Conservation (phyloP, 2,113 vertebrate species). For the Bucco capensis region DNA sequence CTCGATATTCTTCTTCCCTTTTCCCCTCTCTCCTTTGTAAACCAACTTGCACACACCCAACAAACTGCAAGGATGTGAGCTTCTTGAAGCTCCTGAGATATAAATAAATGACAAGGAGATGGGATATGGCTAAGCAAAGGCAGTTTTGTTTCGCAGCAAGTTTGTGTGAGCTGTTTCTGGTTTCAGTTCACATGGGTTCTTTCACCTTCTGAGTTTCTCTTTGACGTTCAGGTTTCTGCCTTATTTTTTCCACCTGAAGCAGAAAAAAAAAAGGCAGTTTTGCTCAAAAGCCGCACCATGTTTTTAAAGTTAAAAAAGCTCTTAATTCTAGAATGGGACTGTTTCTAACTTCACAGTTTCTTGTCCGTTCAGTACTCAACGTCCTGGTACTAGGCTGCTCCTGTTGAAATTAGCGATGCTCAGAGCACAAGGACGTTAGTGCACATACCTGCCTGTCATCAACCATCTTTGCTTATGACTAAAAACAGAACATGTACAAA, state of each 20-base stretch:
- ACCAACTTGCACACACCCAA: neutral
- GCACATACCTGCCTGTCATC: neutral
- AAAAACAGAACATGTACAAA: neutral
- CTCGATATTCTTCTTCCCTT: neutral
- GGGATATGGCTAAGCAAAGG: neutral
- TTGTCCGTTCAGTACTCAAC: neutral
- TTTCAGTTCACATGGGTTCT: constrained; percentile 67
- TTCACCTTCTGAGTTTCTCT: constrained; percentile 63
- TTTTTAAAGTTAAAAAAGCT: neutral
- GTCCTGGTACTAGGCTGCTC: neutral
- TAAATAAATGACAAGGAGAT: neutral
- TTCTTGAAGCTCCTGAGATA: neutral
- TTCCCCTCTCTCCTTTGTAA: neutral
- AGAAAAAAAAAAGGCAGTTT: neutral
- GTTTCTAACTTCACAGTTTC: neutral
- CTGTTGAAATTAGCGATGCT: neutral
- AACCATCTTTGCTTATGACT: neutral
- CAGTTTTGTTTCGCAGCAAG: constrained; percentile 56
- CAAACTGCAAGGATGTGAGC: neutral
- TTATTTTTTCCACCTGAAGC: constrained; percentile 52
- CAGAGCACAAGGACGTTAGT: neutral
- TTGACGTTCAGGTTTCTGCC: constrained; percentile 61
- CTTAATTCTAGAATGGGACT: neutral
- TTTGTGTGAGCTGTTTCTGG: constrained; percentile 67
- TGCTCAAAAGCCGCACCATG: neutral